A percentile compares a stretch with the other conserved stretches of the same genome.
phyloP scores from a whole-genome alignment of 2,113 vertebrate genomes.

The Rhynchopsitta pachyrhyncha region DNA sequence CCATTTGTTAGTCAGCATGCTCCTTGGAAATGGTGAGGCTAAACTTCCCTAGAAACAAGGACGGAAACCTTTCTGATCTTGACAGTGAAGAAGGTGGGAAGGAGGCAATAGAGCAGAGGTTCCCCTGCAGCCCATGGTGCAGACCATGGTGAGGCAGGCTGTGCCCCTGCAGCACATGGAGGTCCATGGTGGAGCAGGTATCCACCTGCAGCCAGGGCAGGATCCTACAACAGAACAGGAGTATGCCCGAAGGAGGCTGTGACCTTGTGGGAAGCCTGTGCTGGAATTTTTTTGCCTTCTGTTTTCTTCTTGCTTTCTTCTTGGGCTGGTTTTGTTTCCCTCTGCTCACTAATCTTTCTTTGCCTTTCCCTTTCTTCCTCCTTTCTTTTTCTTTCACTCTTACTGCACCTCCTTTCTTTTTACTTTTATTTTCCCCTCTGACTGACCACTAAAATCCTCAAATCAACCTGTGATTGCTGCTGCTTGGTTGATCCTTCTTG shows the following conservation, averaged over 20 bases:
- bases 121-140: background rate
- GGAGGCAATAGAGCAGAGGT: background rate
- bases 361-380: background rate
- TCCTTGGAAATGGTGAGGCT: background rate
- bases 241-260: background rate
- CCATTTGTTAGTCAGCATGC: background rate
- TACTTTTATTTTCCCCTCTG: background rate
- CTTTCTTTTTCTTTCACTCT: background rate
- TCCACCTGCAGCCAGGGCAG: background rate
- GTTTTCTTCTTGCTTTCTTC: background rate
- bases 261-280: background rate
- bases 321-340: background rate
- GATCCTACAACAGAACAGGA: background rate
- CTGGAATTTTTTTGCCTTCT: background rate
- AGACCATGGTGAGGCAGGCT: background rate
- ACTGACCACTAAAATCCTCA: background rate
- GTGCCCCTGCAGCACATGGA: background rate
- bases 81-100: background rate
- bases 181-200: background rate
- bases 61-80: background rate
- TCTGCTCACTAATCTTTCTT: background rate
- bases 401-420: background rate
- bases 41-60: background rate
- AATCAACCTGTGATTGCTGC: background rate
- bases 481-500: background rate